Percentiles rank a stretch among this genome's conserved stretches.
Conservation (phyloP, 2,797 vertebrate genomes). For the Phalanger gymnotis region DNA sequence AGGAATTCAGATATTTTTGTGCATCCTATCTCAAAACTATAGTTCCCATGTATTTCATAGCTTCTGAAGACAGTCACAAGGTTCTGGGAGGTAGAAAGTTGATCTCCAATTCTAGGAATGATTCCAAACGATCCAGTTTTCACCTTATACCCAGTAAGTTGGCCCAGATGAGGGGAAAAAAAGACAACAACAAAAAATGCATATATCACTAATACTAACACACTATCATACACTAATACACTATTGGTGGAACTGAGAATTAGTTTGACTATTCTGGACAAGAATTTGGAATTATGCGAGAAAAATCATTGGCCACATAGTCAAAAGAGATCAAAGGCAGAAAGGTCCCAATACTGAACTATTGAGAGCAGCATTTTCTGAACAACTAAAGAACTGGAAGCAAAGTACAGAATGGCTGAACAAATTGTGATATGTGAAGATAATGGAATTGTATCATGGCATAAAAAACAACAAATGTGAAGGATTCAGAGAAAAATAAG, state of each 20-base stretch:
- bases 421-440: background rate
- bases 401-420: background rate
- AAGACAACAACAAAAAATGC: no score
- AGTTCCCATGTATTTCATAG: background rate
- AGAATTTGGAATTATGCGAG: background rate
- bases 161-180: background rate
- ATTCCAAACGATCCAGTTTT: background rate
- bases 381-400: background rate
- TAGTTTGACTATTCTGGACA: background rate
- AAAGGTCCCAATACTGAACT: background rate
- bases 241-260: background rate
- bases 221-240: background rate
- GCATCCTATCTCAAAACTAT: background rate
- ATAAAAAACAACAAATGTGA: background rate
- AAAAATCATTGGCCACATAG: background rate
- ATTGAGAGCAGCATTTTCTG: background rate
- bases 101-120: background rate
- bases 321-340: background rate
- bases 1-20: background rate
- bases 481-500: background rate
- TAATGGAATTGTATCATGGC: background rate
- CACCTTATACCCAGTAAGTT: background rate
- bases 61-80: background rate
- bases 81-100: constrained; percentile 3
- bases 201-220: no score